Conservation (phyloP, 2,888 invertebrate species). For the Limnephilus rhombicus region DNA sequence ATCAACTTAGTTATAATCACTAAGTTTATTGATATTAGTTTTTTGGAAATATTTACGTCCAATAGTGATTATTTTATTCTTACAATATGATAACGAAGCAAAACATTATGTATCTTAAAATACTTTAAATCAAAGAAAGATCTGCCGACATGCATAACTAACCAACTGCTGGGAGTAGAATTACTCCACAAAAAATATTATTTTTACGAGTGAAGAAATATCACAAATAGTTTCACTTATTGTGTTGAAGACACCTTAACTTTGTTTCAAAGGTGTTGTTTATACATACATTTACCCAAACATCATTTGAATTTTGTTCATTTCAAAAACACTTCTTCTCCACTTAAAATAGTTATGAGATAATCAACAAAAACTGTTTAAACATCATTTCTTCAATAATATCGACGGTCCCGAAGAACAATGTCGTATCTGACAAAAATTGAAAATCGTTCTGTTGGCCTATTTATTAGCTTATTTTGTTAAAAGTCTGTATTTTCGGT, state of each 20-base stretch:
- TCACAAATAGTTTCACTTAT: neutral
- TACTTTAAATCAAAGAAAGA: slow-evolving; percentile 22
- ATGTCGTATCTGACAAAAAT: too few species aligned
- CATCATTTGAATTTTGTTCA: neutral
- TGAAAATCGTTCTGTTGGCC: too few species aligned
- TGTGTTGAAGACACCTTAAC: neutral
- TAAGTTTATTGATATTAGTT: slow-evolving; percentile 36
- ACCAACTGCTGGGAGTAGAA: neutral
- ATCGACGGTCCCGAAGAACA: too few species aligned
- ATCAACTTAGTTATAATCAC: slow-evolving; percentile 37
- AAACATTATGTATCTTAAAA: slow-evolving; percentile 18
- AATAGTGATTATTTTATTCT: slow-evolving; percentile 30
- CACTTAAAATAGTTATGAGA: neutral
- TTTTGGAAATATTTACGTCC: slow-evolving; percentile 32
- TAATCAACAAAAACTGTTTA: neutral
- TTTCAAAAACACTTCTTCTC: neutral
- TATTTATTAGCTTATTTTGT: too few species aligned
- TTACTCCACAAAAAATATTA: neutral
- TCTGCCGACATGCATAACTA: slow-evolving; percentile 34
- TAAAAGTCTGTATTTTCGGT: too few species aligned
- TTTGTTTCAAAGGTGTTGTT: neutral
- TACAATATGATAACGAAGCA: slow-evolving; percentile 26
- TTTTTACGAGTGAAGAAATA: neutral
- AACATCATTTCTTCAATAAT: neutral
- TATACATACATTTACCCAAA: neutral